Percentiles rank a stretch among this genome's conserved stretches.
These are phyloP conservation scores for Salmo trutta DNA, from an alignment of 2,797 vertebrate species.

Conservation along the genomic window DNA sequence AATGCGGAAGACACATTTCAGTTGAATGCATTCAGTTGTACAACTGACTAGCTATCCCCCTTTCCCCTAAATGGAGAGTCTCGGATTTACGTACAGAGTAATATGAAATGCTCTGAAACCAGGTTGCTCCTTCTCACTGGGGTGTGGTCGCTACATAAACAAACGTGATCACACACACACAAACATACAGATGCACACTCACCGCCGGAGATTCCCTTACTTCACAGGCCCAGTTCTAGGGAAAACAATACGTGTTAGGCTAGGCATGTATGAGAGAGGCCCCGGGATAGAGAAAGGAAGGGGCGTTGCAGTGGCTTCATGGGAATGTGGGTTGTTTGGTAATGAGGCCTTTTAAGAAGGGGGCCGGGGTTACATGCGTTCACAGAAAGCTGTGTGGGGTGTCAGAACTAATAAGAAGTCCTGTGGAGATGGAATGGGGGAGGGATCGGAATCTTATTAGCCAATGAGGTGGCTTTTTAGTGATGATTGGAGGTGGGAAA, in stretches of 20 bases:
- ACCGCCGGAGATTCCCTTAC: too few species aligned
- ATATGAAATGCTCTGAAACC: too few species aligned
- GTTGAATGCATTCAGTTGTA: too few species aligned
- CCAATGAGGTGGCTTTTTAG: slow-evolving; percentile 2
- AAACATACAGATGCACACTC: too few species aligned
- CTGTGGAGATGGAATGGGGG: background rate
- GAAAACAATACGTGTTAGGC: too few species aligned
- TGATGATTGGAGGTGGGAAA: background rate
- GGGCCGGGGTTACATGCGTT: background rate
- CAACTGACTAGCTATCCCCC: too few species aligned
- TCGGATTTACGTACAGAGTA: too few species aligned
- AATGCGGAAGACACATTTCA: too few species aligned
- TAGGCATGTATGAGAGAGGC: background rate
- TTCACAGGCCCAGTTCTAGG: too few species aligned
- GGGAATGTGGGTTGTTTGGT: slow-evolving; percentile 17
- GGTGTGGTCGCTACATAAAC: too few species aligned
- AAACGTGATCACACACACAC: too few species aligned
- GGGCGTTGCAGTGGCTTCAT: background rate
- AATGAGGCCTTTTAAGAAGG: background rate
- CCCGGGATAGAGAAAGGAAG: background rate
- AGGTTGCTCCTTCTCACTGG: background rate
- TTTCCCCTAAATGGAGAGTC: too few species aligned
- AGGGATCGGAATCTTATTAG: background rate
- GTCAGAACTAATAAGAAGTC: slow-evolving; percentile 18
- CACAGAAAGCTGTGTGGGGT: background rate